Base-by-base conservation (phyloP, 1,140 invertebrate species). In the Anoplophora glabripennis region DNA sequence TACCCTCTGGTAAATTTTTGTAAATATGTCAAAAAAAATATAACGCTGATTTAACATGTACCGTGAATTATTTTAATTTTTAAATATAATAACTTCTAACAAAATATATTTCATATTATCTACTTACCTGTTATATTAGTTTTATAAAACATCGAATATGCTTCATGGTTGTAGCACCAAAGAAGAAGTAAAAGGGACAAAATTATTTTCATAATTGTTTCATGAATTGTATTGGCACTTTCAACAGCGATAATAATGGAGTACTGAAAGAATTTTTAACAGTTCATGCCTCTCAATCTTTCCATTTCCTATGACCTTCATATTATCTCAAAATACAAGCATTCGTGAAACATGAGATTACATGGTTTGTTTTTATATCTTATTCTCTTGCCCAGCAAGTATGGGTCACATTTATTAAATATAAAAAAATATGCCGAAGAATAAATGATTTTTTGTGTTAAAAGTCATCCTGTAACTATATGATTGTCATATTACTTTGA, bases 81-180 rank as follows among this genome's bases (percentile, higher is more conserved):
- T n/a, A n/a, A n/a, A 28, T 28, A 28, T 28, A 28, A 28, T 28
- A 28, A 3, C 21, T 5, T 3, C 5, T 28, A 5, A 3, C 21
- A 3, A 3, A 28, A 3, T 28, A 28, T 5, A 3, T 3, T 3
- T 28, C 21, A 28, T 28, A 28, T n/a, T n/a, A n/a, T 28, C 21
- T 28, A 28, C 21, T 21, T 61, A 61, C 59, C 59, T 64, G 63
- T 64, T 8, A 57, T 14, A 34, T 64, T 64, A 34, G 11, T 28
- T 53, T 48, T 53, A 36, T 61, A 63, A 49, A 59, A 57, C 44
- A 14, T 63, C 12, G 36, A 44, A 7, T 54, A 10, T 11, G 33
- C 37, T 28, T 12, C 12, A 33, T 37, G n/a, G 4, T 17, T 1
- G 37, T 15, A 36, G 9, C 57, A 3, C 1, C 46, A 8, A 53